Conservation (phyloP, 2,113 vertebrate species). For the Corythornis madagascariensis region DNA sequence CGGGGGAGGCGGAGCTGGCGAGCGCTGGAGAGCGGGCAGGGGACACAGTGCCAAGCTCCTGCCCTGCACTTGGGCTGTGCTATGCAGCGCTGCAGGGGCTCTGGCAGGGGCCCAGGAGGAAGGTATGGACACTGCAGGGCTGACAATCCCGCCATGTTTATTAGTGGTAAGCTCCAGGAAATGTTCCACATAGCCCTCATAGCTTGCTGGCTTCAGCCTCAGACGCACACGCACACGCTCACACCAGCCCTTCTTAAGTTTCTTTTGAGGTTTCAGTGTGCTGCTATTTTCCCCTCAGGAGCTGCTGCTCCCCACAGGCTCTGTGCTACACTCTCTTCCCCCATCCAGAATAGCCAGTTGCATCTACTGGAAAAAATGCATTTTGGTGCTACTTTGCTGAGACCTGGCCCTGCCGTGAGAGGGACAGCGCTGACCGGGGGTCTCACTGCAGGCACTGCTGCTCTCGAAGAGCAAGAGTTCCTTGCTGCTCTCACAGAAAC, state of each 20-base stretch:
- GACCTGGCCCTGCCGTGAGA: accelerated
- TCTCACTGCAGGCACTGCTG: neutral
- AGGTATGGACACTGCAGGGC: neutral
- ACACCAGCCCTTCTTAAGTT: slow-evolving; percentile 35
- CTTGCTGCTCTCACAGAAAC: neutral
- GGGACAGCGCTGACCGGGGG: neutral
- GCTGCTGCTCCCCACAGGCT: neutral
- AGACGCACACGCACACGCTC: neutral
- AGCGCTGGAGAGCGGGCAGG: too few relatives aligned
- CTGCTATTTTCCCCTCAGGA: neutral
- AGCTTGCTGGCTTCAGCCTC: slow-evolving; percentile 26
- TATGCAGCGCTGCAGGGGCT: accelerated
- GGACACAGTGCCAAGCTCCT: neutral
- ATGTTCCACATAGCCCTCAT: slow-evolving; percentile 68
- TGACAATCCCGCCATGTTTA: slow-evolving; percentile 40
- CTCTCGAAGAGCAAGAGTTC: neutral
- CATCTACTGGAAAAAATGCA: neutral
- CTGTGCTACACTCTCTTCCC: neutral
- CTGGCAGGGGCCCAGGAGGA: neutral
- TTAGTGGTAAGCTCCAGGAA: slow-evolving; percentile 54
- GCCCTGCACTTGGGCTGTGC: neutral
- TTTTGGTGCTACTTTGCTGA: neutral
- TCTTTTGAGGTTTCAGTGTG: neutral
- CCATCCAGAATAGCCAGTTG: neutral
- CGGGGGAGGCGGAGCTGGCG: neutral